Base-by-base conservation (phyloP, 2,113 vertebrate genomes). In the Eptesicus fuscus region DNA sequence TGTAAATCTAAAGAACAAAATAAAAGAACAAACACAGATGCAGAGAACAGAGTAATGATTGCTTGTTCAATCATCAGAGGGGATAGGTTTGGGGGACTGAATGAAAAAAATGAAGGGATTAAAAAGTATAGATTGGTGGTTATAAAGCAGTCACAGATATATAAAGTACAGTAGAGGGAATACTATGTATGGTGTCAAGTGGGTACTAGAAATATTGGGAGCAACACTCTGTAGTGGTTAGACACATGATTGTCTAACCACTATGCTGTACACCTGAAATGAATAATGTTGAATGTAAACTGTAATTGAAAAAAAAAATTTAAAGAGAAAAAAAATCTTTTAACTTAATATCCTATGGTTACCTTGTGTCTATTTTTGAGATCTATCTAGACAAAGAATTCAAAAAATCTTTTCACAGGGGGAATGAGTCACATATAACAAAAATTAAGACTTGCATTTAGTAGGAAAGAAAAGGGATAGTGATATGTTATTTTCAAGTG, bases 321-420 rank as follows among this genome's bases (percentile, higher is more conserved):
- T 47, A 76, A 94, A 93, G 98, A 98, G 40, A 94, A 96, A 84
- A 97, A 92, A 56, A 83, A 83, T n/a, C 1, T 5, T 70, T 30
- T 93, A 9, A 61, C 28, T 93, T 79, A 76, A 49, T 63, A 56
- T 49, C 78, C 80, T 79, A 20, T 89, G 49, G 14, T 89, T 93
- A 71, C 49, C 65, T 83, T 76, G 8, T n/a, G 11, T 70, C 32
- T 85, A 59, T 16, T 44, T 42, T 53, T 56, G 42, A 51, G n/a
- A 7, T 53, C 32, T 51, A 80, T n/a, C 35, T 51, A 84, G 18
- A 82, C 53, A 91, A 95, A 93, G 28, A 93, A 94, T 88, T 90
- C 83, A 7, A 53, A 83, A 80, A 73, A 30, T 44, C 44, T 93
- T 93, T 32, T 53, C 28, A 51, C 20, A 77, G 18, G 22, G 0